Evolutionary conservation across 1,140 invertebrate genomes (phyloP).

Genomic region (Batillaria attramentaria): DNA sequence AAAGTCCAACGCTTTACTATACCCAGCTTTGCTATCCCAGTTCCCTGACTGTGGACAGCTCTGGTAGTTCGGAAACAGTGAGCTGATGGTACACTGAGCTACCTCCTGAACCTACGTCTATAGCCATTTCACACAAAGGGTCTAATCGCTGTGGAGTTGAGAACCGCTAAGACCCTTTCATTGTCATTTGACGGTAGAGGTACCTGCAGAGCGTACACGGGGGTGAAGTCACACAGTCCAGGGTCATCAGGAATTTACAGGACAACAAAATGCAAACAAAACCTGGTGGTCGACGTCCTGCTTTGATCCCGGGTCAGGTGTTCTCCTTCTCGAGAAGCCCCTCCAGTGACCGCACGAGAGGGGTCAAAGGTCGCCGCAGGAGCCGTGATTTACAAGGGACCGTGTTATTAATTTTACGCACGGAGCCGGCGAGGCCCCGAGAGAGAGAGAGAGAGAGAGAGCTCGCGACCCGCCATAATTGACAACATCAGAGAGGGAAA

Average conservation of each 20-base stretch:
- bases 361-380: neutral
- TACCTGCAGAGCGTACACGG: neutral
- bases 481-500: neutral
- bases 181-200: neutral
- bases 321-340: neutral
- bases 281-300: neutral
- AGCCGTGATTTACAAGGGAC: neutral
- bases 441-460: neutral
- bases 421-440: too few species aligned
- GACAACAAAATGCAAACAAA: neutral
- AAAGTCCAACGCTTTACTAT: neutral
- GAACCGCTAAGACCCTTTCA: too few species aligned
- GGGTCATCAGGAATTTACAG: neutral
- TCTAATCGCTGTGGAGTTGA: too few species aligned
- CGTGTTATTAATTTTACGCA: neutral
- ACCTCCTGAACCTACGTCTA: too few species aligned
- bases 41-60: too few species aligned
- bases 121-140: too few species aligned
- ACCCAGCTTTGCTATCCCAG: neutral
- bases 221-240: neutral
- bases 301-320: neutral
- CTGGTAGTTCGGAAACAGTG: too few species aligned
- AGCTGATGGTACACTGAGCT: too few species aligned
- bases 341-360: too few species aligned
- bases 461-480: neutral